Evolutionary conservation across 1,140 invertebrate genomes (phyloP), one percentile per base, ranked within the genome.

Genomic region (Drosophila sucinea): DNA sequence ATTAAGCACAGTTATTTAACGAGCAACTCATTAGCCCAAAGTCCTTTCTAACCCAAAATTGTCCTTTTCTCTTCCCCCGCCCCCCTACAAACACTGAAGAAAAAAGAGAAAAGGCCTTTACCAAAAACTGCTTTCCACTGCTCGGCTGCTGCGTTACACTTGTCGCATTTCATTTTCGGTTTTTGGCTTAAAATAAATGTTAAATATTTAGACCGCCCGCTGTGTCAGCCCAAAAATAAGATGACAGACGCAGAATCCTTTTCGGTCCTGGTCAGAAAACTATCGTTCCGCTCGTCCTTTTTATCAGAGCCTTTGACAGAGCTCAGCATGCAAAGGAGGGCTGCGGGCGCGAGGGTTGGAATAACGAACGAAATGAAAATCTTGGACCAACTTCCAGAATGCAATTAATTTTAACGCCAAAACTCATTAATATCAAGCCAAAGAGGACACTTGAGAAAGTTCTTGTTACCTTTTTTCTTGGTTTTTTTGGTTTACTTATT

Each of bases 371-470:
- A 82, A 85, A 75, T 72, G 79, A 72, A 83, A 86, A 68, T 83
- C 63, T 72, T 75, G 57, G 40, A 66, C 74, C 71, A 70, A 82
- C 69, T 89, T 89, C 57, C 67, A 83, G 73, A 89, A 87, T 89
- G 83, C 83, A 87, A 87, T 87, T 87, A 87, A 87, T 87, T 89
- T 89, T 77, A 87, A 87, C 84, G 83, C 77, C 83, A 89, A 87
- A 87, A 87, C 83, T 87, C 83, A 87, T 87, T 87, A 89, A 87
- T 87, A 87, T 87, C 80, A 62, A 64, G 60, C 56, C 58, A 63
- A 41, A 60, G 60, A 77, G 70, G 70, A 79, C 61, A 74, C 61
- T 74, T 47, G 62, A 74, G 66, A 62, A 58, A 41, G 25, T 65
- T 79, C 67, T 76, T 55, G 57, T 65, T 67, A 77, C 82, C 83